A percentile compares a stretch with the other conserved stretches of the same genome.
Evolutionary conservation across 2,888 invertebrate species (phyloP).

Genomic region (Drosophila multiciliata): DNA sequence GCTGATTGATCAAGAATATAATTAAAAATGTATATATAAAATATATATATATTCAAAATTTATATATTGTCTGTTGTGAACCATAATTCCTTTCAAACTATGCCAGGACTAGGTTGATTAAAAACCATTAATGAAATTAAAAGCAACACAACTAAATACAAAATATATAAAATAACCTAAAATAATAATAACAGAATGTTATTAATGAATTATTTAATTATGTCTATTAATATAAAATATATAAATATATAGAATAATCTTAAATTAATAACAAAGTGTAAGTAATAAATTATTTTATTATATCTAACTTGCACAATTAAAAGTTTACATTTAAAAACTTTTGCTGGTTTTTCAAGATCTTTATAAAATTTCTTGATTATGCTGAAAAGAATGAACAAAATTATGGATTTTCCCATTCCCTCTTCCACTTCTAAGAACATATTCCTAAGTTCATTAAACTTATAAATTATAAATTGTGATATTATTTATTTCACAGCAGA

Average conservation of each 20-base stretch:
- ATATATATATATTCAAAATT: background rate
- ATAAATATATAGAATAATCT: no score
- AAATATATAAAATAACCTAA: background rate
- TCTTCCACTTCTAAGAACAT: background rate
- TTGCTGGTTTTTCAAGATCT: background rate
- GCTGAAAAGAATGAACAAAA: background rate
- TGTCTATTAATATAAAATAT: no score
- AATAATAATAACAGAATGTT: background rate
- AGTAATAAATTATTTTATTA: background rate
- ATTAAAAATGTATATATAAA: no score
- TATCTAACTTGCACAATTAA: background rate
- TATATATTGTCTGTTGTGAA: background rate
- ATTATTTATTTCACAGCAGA: background rate
- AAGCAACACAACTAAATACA: background rate
- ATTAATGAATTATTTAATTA: background rate
- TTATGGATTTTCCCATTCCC: rapidly evolving
- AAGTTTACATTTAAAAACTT: background rate
- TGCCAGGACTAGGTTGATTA: background rate
- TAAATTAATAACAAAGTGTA: no score
- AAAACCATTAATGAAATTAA: background rate
- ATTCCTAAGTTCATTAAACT: background rate
- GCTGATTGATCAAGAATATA: background rate
- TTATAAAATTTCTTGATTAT: background rate
- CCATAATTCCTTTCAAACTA: rapidly evolving
- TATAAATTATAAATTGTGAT: background rate